These are phyloP conservation scores for Peromyscus eremicus DNA, from an alignment of 2,797 vertebrate species.

Conservation along the genomic window DNA sequence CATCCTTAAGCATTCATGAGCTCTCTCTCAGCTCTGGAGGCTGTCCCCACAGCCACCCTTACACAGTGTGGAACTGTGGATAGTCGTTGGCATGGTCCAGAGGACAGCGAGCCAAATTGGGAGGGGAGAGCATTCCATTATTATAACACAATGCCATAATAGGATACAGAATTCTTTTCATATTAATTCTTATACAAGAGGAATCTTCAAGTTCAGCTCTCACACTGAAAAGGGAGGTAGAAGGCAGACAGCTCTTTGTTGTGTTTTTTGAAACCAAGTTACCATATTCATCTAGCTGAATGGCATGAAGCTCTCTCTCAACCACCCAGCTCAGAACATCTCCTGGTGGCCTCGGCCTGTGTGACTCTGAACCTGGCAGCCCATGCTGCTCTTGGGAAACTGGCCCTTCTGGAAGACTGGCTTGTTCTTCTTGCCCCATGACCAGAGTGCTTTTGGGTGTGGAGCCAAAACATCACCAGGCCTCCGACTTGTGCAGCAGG, in stretches of 20 bases:
- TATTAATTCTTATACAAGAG: conserved; percentile 86
- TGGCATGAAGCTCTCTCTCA: background rate
- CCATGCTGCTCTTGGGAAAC: background rate
- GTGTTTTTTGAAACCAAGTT: conserved; percentile 10
- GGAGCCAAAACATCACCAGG: background rate
- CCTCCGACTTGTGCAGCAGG: background rate
- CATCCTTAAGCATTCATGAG: conserved; percentile 61
- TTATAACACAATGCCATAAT: conserved; percentile 89
- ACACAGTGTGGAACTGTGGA: conserved; percentile 73
- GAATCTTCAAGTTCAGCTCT: conserved; percentile 80
- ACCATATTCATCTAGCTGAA: background rate
- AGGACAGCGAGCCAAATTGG: conserved; percentile 78
- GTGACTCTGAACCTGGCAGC: background rate
- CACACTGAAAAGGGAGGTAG: conserved; percentile 37
- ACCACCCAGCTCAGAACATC: background rate
- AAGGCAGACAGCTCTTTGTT: conserved; percentile 12
- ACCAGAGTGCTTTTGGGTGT: conserved; percentile 1
- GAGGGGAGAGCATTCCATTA: conserved; percentile 88
- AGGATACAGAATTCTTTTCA: conserved; percentile 87
- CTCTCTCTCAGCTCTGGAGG: conserved; percentile 78
- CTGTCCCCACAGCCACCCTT: conserved; percentile 79
- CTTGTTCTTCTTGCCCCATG: background rate
- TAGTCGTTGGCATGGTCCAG: conserved; percentile 78
- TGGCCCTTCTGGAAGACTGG: background rate
- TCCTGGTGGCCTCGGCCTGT: background rate